These are phyloP conservation scores for Eulemur mongoz DNA, from an alignment of 2,797 vertebrate genomes.

Conservation along the genomic window DNA sequence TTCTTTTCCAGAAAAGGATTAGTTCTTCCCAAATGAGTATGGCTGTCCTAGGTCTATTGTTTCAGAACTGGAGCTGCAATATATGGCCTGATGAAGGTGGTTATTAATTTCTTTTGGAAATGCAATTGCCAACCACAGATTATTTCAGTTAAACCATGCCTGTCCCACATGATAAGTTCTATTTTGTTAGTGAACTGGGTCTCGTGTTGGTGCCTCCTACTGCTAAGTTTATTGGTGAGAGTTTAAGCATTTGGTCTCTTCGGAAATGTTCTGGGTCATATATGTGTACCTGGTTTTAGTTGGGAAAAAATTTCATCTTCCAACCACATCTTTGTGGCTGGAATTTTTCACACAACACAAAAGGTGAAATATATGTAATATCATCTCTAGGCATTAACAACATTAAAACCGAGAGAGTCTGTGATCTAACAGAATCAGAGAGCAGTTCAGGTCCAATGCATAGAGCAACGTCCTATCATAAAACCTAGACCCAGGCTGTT, in stretches of 20 bases:
- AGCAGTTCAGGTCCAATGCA: rapidly evolving
- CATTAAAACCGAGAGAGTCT: neutral
- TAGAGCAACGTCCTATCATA: rapidly evolving
- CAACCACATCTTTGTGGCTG: neutral
- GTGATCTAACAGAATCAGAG: neutral
- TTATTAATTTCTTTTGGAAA: conserved; percentile 22
- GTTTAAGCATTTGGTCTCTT: neutral
- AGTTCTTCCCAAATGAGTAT: neutral
- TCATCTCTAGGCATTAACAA: neutral
- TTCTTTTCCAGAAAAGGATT: conserved; percentile 48
- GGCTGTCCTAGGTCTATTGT: neutral
- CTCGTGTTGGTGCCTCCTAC: neutral
- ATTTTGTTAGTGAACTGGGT: neutral
- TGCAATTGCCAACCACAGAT: neutral
- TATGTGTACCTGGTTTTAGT: neutral
- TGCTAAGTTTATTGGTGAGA: neutral
- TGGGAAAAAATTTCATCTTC: neutral
- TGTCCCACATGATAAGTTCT: neutral
- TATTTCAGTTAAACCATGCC: neutral
- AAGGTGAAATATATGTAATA: neutral
- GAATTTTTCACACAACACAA: neutral
- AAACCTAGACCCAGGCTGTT: rapidly evolving
- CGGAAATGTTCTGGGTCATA: neutral
- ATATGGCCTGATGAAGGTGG: neutral
- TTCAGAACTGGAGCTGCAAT: neutral